A percentile compares a stretch with the other conserved stretches of the same genome.
Evolutionary conservation across 2,888 invertebrate genomes (phyloP).

Genomic region (Petrolisthes cinctipes): DNA sequence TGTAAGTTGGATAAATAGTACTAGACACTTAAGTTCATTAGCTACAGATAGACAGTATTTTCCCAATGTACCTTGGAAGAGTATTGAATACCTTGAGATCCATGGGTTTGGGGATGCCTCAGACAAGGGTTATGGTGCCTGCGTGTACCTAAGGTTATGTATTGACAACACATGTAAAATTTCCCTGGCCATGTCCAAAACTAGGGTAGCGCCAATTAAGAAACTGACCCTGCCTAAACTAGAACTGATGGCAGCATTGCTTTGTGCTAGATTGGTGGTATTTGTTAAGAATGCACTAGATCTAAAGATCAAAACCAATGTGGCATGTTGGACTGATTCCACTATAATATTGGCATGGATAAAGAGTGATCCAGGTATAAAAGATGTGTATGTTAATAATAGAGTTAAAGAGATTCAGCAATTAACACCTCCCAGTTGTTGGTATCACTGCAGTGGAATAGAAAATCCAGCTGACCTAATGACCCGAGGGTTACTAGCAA

Average conservation of each 20-base stretch:
- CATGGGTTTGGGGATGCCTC: no score
- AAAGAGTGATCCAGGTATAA: slow-evolving; percentile 18
- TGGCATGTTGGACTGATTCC: slow-evolving; percentile 32
- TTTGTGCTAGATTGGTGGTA: neutral
- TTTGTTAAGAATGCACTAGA: neutral
- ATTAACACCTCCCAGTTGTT: slow-evolving; percentile 10
- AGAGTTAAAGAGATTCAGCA: slow-evolving; percentile 30
- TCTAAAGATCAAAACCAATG: neutral
- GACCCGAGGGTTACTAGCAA: neutral
- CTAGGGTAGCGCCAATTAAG: slow-evolving; percentile 10
- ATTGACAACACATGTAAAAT: no score
- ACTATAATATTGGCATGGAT: slow-evolving; percentile 25
- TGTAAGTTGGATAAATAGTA: no score
- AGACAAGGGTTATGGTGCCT: no score
- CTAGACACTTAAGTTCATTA: no score
- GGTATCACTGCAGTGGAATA: slow-evolving; percentile 18
- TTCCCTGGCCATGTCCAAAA: no score
- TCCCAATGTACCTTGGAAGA: no score
- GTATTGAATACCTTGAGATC: no score
- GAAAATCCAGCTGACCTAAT: slow-evolving; percentile 35
- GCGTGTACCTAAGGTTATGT: no score
- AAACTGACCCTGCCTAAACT: neutral
- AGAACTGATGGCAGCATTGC: neutral
- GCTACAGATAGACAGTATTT: no score
- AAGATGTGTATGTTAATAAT: no score